Percentiles rank a stretch among this genome's conserved stretches.
Evolutionary conservation across 2,888 invertebrate genomes (phyloP).

Genomic region (Cataglyphis cursor): DNA sequence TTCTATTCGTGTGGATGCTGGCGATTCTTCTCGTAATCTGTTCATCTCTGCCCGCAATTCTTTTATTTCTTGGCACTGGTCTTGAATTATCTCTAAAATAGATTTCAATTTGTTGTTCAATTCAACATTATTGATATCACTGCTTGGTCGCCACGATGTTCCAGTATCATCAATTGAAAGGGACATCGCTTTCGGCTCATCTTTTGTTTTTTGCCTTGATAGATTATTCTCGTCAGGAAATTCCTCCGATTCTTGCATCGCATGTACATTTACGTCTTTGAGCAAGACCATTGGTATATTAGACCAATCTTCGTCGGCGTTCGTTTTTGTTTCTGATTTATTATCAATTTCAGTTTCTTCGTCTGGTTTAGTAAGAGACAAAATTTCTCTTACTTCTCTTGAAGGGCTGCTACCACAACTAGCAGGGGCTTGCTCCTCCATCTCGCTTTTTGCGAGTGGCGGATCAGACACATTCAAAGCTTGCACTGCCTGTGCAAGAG

Average conservation of each 20-base stretch:
- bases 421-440: constrained; percentile 86
- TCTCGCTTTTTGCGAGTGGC: constrained; percentile 80
- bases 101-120: constrained; percentile 81
- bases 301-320: constrained; percentile 85
- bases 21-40: constrained; percentile 81
- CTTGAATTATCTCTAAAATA: constrained; percentile 80
- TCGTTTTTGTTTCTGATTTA: constrained; percentile 75
- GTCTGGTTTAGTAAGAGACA: constrained; percentile 89
- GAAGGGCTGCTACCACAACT: constrained; percentile 97
- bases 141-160: constrained; percentile 73
- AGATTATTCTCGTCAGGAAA: constrained; percentile 69
- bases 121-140: constrained; percentile 73
- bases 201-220: constrained; percentile 65
- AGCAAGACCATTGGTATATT: constrained; percentile 86
- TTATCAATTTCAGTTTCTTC: constrained; percentile 78
- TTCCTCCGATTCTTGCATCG: constrained; percentile 74
- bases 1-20: constrained; percentile 79
- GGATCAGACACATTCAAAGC: constrained; percentile 81
- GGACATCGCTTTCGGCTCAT: constrained; percentile 59
- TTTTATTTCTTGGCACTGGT: constrained; percentile 81
- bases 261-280: constrained; percentile 81
- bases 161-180: constrained; percentile 61
- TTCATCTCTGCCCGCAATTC: constrained; percentile 81
- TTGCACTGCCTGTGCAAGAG: constrained; percentile 82
- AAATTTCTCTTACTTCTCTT: constrained; percentile 95